A percentile compares a stretch with the other conserved stretches of the same genome.
Conservation (phyloP, 64 coral and sea anemone species). For the Anthopleura sola region DNA sequence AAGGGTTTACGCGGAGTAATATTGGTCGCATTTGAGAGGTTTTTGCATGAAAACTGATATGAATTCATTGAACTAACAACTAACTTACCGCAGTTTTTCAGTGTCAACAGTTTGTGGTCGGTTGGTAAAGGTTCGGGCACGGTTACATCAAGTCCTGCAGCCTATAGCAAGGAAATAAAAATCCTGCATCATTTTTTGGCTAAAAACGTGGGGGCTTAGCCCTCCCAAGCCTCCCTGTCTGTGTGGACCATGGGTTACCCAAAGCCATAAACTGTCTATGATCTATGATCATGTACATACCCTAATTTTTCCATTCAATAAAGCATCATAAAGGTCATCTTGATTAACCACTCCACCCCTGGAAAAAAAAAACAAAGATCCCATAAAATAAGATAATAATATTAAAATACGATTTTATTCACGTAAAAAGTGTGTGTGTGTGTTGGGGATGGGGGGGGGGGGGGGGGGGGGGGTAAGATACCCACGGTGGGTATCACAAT, state of each 20-base stretch:
- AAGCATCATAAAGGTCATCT: conserved; percentile 73
- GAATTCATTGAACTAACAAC: not conserved
- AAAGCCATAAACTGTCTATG: no score
- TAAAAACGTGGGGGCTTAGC: no score
- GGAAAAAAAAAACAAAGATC: not conserved
- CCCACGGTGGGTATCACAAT: no score
- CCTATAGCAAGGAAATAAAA: conserved; percentile 23
- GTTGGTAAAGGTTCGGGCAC: conserved; percentile 80
- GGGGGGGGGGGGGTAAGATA: no score
- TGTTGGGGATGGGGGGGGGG: no score
- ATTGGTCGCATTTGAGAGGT: not conserved
- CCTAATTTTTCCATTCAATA: conserved; percentile 59
- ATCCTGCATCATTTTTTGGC: no score
- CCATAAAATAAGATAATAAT: not conserved
- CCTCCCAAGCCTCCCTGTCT: no score
- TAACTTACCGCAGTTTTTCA: conserved; percentile 84
- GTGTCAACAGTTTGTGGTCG: conserved; percentile 62
- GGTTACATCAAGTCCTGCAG: conserved; percentile 80
- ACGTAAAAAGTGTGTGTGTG: no score
- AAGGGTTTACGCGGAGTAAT: not conserved
- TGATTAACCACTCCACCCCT: conserved; percentile 90
- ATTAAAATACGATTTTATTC: not conserved
- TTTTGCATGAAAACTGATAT: not conserved
- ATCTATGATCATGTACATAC: conserved; percentile 18
- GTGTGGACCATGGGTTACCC: no score